Evolutionary conservation across 2,888 invertebrate genomes (phyloP).

Genomic region (Chymomyza amoena): DNA sequence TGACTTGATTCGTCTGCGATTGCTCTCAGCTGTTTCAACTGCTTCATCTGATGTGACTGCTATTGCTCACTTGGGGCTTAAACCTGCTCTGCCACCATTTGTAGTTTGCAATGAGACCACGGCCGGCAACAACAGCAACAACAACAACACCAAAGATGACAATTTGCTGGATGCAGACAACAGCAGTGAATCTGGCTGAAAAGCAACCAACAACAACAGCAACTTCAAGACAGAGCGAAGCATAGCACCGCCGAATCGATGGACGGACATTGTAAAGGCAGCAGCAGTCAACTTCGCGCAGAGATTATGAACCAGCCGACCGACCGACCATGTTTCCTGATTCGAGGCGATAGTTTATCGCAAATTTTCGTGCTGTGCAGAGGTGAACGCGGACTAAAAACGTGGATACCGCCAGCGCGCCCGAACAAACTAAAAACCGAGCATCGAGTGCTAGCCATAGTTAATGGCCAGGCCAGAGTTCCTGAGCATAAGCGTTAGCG

Average conservation of each 20-base stretch:
- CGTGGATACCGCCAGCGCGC: slow-evolving; percentile 52
- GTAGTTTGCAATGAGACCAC: slow-evolving; percentile 55
- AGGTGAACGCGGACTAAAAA: slow-evolving; percentile 78
- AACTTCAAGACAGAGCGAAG: slow-evolving; percentile 7
- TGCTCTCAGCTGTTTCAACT: slow-evolving; percentile 48
- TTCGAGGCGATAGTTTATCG: slow-evolving; percentile 79
- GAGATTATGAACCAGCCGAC: slow-evolving; percentile 29
- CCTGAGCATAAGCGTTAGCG: not conserved
- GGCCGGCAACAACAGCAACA: slow-evolving; percentile 40
- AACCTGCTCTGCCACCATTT: slow-evolving; percentile 71
- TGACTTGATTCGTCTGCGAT: slow-evolving; percentile 34
- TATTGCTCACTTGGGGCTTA: slow-evolving; percentile 54
- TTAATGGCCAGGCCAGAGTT: not conserved
- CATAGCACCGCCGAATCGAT: slow-evolving; percentile 11
- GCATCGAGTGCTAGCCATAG: not conserved
- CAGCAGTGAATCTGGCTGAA: slow-evolving; percentile 1
- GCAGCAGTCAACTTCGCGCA: slow-evolving; percentile 27
- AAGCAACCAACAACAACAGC: slow-evolving; percentile 6
- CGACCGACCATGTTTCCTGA: slow-evolving; percentile 77
- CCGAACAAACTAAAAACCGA: slow-evolving; percentile 21
- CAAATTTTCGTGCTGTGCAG: slow-evolving; percentile 79
- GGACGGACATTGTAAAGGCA: slow-evolving; percentile 15
- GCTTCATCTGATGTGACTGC: slow-evolving; percentile 32
- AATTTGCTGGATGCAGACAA: slow-evolving; percentile 32
- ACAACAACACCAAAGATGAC: slow-evolving; percentile 27